Conservation (phyloP, 2,113 vertebrate genomes). For the Anguilla rostrata region DNA sequence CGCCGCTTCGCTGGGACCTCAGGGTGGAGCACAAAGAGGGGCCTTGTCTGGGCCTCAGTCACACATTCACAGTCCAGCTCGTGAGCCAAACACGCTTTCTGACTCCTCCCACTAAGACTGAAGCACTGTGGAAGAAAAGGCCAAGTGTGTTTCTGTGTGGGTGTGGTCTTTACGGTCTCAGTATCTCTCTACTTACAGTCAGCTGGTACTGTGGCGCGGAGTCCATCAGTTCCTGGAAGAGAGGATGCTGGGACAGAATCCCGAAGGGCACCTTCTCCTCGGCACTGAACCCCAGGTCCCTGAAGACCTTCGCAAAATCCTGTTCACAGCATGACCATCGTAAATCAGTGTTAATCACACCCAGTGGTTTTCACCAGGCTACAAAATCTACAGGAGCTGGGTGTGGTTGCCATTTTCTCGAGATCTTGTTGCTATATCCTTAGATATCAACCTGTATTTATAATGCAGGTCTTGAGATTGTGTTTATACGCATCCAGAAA, state of each 20-base stretch:
- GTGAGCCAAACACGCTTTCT: not conserved
- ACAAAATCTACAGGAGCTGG: not conserved
- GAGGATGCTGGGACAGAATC: conserved; percentile 75
- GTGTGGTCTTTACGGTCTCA: not conserved
- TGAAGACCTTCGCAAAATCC: conserved; percentile 67
- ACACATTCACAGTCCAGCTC: not conserved
- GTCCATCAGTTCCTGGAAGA: conserved; percentile 74
- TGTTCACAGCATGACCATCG: conserved; percentile 12
- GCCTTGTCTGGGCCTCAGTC: not conserved
- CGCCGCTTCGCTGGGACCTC: not conserved
- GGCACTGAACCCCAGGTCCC: conserved; percentile 67
- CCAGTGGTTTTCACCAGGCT: not conserved
- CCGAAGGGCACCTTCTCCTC: conserved; percentile 67
- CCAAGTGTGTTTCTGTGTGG: not conserved
- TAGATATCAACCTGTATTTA: not conserved
- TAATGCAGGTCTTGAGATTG: not conserved
- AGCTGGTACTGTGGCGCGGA: conserved; percentile 69
- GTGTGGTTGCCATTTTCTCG: not conserved
- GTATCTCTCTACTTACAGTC: conserved; percentile 68
- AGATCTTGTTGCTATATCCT: not conserved
- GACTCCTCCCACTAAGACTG: not conserved
- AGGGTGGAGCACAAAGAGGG: not conserved
- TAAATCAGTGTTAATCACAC: not conserved
- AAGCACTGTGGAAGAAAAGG: not conserved
- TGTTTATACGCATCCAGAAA: too few species aligned